Conservation (phyloP, 2,797 vertebrate genomes). For the Octomys mimax region DNA sequence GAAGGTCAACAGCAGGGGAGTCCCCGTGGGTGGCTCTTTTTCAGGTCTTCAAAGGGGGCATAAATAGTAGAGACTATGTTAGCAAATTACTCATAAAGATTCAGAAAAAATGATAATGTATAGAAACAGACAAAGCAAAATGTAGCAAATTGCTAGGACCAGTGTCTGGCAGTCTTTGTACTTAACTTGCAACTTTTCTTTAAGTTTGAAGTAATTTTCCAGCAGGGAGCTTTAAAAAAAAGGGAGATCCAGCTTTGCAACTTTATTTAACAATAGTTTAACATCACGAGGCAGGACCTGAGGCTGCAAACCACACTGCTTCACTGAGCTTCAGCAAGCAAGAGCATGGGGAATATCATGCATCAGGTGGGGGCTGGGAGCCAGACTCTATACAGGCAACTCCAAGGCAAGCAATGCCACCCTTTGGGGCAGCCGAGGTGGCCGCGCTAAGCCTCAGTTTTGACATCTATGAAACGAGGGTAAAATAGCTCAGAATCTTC, state of each 20-base stretch:
- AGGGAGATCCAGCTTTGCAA: neutral
- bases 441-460: neutral
- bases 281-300: neutral
- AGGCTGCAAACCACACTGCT: neutral
- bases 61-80: neutral
- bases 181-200: neutral
- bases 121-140: neutral
- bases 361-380: neutral
- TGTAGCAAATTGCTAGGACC: neutral
- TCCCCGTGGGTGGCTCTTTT: neutral
- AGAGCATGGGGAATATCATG: neutral
- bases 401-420: neutral
- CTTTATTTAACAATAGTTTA: neutral
- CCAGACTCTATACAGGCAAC: neutral
- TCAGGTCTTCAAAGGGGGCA: neutral
- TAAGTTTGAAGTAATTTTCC: neutral
- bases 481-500: neutral
- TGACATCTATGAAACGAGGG: neutral
- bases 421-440: neutral
- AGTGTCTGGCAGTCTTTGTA: neutral
- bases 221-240: neutral
- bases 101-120: neutral
- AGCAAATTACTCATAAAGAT: constrained; percentile 16
- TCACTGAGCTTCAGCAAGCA: neutral
- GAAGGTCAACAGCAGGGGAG: neutral